These are phyloP conservation scores for Nesoenas mayeri DNA, from an alignment of 2,113 vertebrate species.

Conservation along the genomic window DNA sequence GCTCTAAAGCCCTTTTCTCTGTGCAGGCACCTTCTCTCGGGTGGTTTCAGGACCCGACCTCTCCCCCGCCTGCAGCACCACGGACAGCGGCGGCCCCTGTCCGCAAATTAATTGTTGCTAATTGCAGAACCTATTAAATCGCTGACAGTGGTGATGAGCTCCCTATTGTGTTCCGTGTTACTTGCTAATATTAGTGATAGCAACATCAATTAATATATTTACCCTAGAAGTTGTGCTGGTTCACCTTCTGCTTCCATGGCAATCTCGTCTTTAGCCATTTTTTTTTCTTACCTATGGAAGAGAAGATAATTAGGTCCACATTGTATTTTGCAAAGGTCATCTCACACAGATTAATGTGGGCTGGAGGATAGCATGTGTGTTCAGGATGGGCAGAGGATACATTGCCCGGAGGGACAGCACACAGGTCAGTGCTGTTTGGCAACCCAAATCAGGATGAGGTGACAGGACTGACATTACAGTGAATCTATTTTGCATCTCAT, in stretches of 20 bases:
- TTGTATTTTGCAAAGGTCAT: accelerated
- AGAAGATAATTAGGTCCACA: background rate
- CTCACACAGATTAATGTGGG: accelerated
- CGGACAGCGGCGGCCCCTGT: conserved; percentile 12
- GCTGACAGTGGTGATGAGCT: accelerated
- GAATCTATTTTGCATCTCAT: background rate
- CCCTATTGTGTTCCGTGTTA: accelerated
- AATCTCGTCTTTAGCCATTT: background rate
- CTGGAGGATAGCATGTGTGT: accelerated
- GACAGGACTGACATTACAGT: background rate
- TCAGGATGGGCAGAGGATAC: background rate
- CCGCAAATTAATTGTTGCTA: background rate
- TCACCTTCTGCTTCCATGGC: accelerated
- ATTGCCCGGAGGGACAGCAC: background rate
- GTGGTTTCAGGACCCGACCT: no score
- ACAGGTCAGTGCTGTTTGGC: no score
- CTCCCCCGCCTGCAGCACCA: conserved; percentile 34
- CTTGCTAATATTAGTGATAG: accelerated
- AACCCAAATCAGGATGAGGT: background rate
- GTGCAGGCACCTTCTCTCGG: accelerated
- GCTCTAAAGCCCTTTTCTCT: accelerated
- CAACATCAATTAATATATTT: accelerated
- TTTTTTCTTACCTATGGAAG: background rate
- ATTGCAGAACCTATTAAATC: background rate
- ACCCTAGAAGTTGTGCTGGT: background rate